Conservation (phyloP, 2,113 vertebrate species). For the Equus quagga region DNA sequence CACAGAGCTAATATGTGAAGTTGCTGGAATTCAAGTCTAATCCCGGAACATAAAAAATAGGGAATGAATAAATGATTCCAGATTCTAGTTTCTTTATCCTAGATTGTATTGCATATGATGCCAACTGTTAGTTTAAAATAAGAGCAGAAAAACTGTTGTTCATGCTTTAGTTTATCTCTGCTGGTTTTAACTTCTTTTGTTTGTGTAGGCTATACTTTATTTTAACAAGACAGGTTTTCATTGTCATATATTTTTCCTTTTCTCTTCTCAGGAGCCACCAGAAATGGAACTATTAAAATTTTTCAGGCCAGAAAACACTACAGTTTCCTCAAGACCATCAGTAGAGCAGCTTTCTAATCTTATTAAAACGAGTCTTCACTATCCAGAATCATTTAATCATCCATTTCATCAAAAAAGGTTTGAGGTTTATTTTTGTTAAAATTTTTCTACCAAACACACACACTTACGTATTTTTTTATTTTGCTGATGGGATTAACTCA, state of each 20-base stretch:
- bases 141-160: conserved; percentile 10
- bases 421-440: conserved; percentile 39
- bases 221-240: background rate
- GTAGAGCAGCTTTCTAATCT: conserved; percentile 95
- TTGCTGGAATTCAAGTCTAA: background rate
- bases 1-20: background rate
- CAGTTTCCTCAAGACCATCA: conserved; percentile 88
- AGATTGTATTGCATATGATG: background rate
- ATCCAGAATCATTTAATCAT: conserved; percentile 95
- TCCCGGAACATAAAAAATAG: background rate
- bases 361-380: conserved; percentile 96
- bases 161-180: background rate
- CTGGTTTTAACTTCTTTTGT: conserved; percentile 4
- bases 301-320: conserved; percentile 91
- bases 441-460: background rate
- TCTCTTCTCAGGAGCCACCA: conserved; percentile 91
- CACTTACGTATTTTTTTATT: background rate
- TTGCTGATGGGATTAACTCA: background rate
- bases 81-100: background rate
- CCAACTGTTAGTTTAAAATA: background rate
- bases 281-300: conserved; percentile 96
- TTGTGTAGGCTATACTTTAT: background rate
- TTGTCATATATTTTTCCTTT: conserved; percentile 57
- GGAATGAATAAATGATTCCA: conserved; percentile 25
- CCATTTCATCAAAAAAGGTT: conserved; percentile 95